A percentile compares a stretch with the other conserved stretches of the same genome.
Conservation (phyloP, 2,113 vertebrate genomes). For the Psilopsiagon aymara region DNA sequence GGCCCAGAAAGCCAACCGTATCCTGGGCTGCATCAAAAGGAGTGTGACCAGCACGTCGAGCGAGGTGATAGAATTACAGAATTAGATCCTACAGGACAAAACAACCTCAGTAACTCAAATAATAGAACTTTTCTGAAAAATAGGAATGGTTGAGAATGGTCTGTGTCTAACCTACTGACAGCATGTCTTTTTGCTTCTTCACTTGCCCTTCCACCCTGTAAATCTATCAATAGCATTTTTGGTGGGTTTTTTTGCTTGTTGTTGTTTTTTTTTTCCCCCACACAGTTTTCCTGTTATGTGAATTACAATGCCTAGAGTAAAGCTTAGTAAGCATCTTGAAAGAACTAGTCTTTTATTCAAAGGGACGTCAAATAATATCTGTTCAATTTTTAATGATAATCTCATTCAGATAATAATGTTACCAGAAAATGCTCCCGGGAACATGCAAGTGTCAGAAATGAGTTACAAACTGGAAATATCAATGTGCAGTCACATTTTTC, state of each 20-base stretch:
- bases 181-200: neutral
- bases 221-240: neutral
- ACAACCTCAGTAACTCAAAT: neutral
- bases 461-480: neutral
- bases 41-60: too few relatives aligned
- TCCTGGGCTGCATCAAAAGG: too few relatives aligned
- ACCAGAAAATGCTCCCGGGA: neutral
- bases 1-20: too few relatives aligned
- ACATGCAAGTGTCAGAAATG: neutral
- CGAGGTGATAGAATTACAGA: neutral
- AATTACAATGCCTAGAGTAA: neutral
- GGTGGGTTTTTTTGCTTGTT: neutral
- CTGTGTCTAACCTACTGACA: neutral
- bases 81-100: neutral
- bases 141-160: neutral
- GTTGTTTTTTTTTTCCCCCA: neutral
- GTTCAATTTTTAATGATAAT: constrained; percentile 36
- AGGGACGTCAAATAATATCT: neutral
- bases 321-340: neutral
- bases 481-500: neutral
- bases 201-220: neutral
- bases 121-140: neutral
- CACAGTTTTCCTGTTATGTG: neutral
- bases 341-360: constrained; percentile 8
- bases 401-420: constrained; percentile 9